These are phyloP conservation scores for Medauroidea extradentata DNA, from an alignment of 1,140 invertebrate genomes.

Conservation along the genomic window DNA sequence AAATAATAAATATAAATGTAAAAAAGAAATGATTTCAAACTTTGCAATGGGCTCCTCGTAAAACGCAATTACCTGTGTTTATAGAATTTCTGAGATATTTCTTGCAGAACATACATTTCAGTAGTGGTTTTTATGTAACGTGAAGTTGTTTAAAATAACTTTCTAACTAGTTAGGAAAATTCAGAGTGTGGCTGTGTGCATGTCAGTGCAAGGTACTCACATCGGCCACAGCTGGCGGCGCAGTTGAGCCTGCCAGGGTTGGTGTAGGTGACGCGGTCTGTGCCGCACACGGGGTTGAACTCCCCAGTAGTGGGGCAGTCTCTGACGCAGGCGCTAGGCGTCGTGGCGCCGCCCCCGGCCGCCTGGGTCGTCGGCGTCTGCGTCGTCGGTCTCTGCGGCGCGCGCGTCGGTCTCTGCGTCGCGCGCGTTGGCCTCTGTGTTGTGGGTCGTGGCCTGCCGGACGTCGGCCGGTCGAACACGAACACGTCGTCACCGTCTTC, in stretches of 20 bases:
- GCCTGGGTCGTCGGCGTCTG: neutral
- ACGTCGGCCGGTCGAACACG: neutral
- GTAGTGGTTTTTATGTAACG: too few species aligned
- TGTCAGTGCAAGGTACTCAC: too few species aligned
- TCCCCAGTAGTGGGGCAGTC: constrained; percentile 47
- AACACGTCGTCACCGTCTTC: neutral
- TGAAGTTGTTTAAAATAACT: too few species aligned
- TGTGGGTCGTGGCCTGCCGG: neutral
- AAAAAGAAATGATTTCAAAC: too few species aligned
- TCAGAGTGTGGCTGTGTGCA: too few species aligned
- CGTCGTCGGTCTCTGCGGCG: neutral
- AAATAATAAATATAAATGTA: too few species aligned
- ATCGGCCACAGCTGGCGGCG: constrained; percentile 52
- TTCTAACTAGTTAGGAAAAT: too few species aligned
- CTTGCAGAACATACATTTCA: too few species aligned
- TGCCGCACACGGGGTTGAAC: constrained; percentile 68
- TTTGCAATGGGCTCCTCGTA: too few species aligned
- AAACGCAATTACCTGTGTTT: too few species aligned
- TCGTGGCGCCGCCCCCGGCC: neutral
- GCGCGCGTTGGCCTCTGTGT: neutral
- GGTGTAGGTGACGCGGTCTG: constrained; percentile 54
- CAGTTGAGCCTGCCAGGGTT: constrained; percentile 58
- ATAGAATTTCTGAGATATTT: too few species aligned
- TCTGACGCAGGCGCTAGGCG: neutral
- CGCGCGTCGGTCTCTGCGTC: neutral